phyloP scores from a whole-genome alignment of 1,140 invertebrate species.

The Drosophila orosa region DNA sequence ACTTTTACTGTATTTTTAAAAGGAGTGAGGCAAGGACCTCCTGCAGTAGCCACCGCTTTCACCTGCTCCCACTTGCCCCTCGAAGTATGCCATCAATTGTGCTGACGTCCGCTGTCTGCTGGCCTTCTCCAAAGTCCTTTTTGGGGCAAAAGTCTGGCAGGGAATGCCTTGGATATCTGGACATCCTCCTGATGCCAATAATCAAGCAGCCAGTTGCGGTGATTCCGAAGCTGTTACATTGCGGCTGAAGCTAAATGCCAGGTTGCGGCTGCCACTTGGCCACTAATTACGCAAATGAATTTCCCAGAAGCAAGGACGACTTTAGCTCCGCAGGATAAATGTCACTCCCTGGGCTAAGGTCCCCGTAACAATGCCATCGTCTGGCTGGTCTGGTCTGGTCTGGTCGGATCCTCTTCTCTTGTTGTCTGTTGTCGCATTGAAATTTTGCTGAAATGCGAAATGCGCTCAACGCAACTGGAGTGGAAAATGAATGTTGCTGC shows the following conservation, averaged over 20 bases:
- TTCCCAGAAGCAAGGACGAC: conserved; percentile 25
- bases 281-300: conserved; percentile 81
- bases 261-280: conserved; percentile 50
- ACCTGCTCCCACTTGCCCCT: conserved; percentile 14
- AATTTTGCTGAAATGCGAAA: conserved; percentile 77
- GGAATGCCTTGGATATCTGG: neutral
- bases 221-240: conserved; percentile 62
- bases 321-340: conserved; percentile 40
- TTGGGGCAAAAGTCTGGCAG: conserved; percentile 1
- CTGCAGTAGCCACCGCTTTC: neutral
- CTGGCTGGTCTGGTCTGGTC: conserved; percentile 28
- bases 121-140: conserved; percentile 7
- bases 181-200: conserved; percentile 27
- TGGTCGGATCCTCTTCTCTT: no score
- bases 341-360: conserved; percentile 36
- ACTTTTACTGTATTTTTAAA: neutral
- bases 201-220: conserved; percentile 52
- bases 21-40: neutral
- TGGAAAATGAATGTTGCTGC: conserved; percentile 70
- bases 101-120: conserved; percentile 40
- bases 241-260: conserved; percentile 32
- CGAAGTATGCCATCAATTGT: conserved; percentile 37
- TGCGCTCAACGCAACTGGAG: conserved; percentile 71
- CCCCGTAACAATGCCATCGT: conserved; percentile 42
- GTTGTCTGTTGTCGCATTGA: conserved; percentile 72